Percentiles rank a stretch among this genome's conserved stretches.
phyloP scores from a whole-genome alignment of 2,888 invertebrate genomes.

The Anoplius nigerrimus region DNA sequence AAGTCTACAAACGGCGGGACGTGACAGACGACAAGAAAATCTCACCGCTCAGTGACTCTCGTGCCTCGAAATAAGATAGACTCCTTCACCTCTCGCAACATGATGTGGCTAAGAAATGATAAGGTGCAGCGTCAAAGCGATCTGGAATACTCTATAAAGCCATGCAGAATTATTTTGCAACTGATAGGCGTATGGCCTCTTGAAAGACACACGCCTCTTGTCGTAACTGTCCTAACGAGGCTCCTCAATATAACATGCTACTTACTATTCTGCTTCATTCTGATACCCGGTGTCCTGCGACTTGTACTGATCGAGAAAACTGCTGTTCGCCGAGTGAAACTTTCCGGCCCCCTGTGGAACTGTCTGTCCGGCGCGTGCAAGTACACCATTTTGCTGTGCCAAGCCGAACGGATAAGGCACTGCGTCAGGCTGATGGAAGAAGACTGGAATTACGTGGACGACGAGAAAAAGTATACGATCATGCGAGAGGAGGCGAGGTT shows the following conservation, averaged over 20 bases:
- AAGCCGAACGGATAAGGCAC: constrained; percentile 2
- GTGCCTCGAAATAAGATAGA: too few relatives aligned
- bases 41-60: too few relatives aligned
- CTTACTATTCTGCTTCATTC: constrained; percentile 36
- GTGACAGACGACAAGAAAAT: too few relatives aligned
- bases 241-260: constrained; percentile 26
- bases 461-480: constrained; percentile 35
- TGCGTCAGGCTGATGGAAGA: constrained; percentile 43
- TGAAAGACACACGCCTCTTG: too few relatives aligned
- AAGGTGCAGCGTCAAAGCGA: too few relatives aligned
- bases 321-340: constrained; percentile 40
- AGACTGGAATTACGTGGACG: constrained; percentile 41
- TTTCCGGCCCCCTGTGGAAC: constrained; percentile 52
- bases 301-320: constrained; percentile 49
- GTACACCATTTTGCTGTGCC: constrained; percentile 21
- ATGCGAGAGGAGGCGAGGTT: constrained; percentile 57
- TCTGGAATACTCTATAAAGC: too few relatives aligned
- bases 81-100: too few relatives aligned
- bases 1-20: too few relatives aligned
- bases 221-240: too few relatives aligned
- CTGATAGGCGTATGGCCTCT: too few relatives aligned
- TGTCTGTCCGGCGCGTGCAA: constrained; percentile 27
- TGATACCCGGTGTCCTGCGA: constrained; percentile 46
- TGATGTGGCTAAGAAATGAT: too few relatives aligned
- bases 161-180: too few relatives aligned